Evolutionary conservation across 2,888 invertebrate genomes (phyloP), one percentile per base, ranked within the genome.

Genomic region (Ommatoiulus sabulosus): DNA sequence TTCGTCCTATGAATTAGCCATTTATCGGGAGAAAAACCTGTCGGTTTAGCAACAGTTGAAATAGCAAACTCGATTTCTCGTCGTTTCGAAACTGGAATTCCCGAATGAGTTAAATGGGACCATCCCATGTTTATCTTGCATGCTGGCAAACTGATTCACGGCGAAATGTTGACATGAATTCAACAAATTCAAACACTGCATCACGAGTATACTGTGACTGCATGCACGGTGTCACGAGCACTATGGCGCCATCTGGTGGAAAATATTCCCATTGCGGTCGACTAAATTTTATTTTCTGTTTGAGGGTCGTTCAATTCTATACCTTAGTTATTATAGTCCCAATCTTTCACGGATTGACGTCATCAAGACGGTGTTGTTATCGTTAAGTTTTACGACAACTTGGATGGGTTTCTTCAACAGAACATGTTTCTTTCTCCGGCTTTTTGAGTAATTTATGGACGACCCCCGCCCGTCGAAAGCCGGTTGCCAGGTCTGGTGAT

Each of bases 81-180:
- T 20, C 72, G 10, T 72, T 6, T 24, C 24, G 72, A 20, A 20
- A 72, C 72, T 72, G 20, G 72, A 72, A 72, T 72, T 72, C 72
- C 72, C 72, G 72, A 72, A 72, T 72, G 20, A 72, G 72, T 72
- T 63, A 63, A 72, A 72, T 72, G 72, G 72, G 20, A 72, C 72
- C 72, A 72, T 72, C 72, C 72, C 72, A 72, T 72, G 72, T 72
- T 72, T 72, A 72, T 72, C 72, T 72, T 72, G 63, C 63, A 10
- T 72, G 72, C 72, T 10, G 35, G 35, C 35, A 35, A 35, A 72
- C 72, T 72, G 72, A 72, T 72, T 72, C 72, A 72, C 72, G 10
- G 72, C 24, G 72, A 72, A 72, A 24, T 63, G 63, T 35, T 35
- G 3, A 63, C n/a, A 63, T 17, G 6, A 17, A 24, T 20, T 24